Percentiles rank a stretch among this genome's conserved stretches.
Evolutionary conservation across 53 echinoderm and acorn worm species (phyloP).

Genomic region (Patiria pectinifera): DNA sequence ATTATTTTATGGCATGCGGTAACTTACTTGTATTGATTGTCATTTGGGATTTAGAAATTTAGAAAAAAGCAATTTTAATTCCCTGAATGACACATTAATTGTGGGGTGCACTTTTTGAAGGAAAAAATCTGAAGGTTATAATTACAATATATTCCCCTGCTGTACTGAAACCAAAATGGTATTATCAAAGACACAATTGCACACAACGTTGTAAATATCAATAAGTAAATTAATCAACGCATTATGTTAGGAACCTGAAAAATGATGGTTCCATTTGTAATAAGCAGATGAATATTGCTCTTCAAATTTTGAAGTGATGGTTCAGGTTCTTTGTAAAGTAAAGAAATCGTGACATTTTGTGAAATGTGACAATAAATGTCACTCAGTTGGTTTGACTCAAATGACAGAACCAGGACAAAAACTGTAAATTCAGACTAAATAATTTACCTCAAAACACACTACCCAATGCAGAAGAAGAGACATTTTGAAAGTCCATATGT

Average conservation of each 20-base stretch:
- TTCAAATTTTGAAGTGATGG: background rate
- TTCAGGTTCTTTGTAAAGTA: background rate
- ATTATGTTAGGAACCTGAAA: too few species aligned
- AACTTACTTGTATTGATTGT: background rate
- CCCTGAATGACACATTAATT: background rate
- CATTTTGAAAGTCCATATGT: too few species aligned
- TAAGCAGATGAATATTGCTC: too few species aligned
- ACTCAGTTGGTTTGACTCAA: background rate
- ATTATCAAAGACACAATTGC: too few species aligned
- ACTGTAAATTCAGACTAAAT: too few species aligned
- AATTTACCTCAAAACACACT: too few species aligned
- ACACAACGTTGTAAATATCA: too few species aligned
- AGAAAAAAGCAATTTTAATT: background rate
- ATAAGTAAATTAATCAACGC: too few species aligned
- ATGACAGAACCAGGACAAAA: too few species aligned
- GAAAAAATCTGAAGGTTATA: background rate
- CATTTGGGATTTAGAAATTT: background rate
- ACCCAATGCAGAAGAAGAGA: too few species aligned
- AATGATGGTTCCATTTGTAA: too few species aligned
- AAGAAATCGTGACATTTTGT: background rate
- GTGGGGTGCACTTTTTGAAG: slow-evolving; percentile 7
- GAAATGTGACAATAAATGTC: background rate
- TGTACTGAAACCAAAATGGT: background rate
- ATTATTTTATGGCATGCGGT: background rate
- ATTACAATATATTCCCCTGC: background rate